A percentile compares a stretch with the other conserved stretches of the same genome.
Evolutionary conservation across 1,140 invertebrate species (phyloP).

Genomic region (Drosophila albomicans): DNA sequence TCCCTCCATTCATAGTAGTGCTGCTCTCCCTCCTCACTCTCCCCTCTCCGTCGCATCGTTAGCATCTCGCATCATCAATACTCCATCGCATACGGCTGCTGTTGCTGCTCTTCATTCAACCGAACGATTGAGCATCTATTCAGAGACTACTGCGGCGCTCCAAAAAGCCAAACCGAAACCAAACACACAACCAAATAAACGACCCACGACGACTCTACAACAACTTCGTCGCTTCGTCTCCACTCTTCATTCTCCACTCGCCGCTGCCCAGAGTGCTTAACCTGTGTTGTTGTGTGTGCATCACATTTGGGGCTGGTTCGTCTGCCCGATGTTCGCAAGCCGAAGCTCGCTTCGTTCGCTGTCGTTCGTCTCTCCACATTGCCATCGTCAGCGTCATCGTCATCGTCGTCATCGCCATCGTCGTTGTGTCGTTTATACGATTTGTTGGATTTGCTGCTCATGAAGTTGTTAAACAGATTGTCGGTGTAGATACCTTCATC

Average conservation of each 20-base stretch:
- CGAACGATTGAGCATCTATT: constrained; percentile 82
- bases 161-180: constrained; percentile 56
- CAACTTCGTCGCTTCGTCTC: constrained; percentile 11
- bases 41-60: neutral
- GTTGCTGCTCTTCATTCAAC: constrained; percentile 73
- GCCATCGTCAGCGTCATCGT: constrained; percentile 15
- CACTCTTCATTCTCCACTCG: neutral
- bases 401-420: constrained; percentile 9
- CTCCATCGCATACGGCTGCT: constrained; percentile 39
- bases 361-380: neutral
- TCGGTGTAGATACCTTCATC: constrained; percentile 84
- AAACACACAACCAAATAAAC: constrained; percentile 50
- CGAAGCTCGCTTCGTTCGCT: constrained; percentile 36
- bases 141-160: constrained; percentile 61
- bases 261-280: neutral
- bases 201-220: constrained; percentile 44
- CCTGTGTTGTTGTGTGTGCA: constrained; percentile 40
- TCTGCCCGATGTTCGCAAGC: constrained; percentile 13
- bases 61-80: neutral
- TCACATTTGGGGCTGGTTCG: constrained; percentile 49
- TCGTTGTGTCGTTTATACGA: constrained; percentile 73
- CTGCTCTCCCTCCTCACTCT: constrained; percentile 21
- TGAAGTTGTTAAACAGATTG: constrained; percentile 85
- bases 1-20: constrained; percentile 64
- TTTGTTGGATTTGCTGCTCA: constrained; percentile 85